phyloP scores from a whole-genome alignment of 2,113 vertebrate genomes.

The Phalacrocorax pelagicus region DNA sequence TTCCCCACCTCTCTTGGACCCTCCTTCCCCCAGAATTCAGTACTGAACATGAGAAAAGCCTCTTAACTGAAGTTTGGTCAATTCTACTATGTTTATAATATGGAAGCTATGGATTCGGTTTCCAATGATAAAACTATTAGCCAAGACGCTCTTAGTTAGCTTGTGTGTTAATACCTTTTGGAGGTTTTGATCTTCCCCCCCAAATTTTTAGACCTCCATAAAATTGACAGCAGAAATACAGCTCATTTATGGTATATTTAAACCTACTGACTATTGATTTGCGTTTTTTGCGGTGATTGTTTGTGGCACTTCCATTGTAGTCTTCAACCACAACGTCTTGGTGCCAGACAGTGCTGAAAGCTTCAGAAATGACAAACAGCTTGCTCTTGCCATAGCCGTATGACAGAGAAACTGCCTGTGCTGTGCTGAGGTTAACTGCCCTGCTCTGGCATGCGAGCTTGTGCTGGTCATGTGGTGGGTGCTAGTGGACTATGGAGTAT shows the following conservation, averaged over 20 bases:
- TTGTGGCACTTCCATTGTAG: neutral
- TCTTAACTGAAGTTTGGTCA: neutral
- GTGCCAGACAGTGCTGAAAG: neutral
- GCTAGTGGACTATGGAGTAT: neutral
- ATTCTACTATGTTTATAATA: neutral
- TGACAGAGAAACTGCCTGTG: neutral
- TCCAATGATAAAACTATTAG: neutral
- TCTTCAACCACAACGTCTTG: neutral
- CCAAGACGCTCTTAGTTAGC: neutral
- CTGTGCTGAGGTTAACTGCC: neutral
- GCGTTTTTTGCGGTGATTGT: neutral
- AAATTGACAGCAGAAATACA: neutral
- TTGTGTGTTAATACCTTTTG: neutral
- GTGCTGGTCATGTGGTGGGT: accelerated
- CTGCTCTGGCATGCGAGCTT: accelerated
- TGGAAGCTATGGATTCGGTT: neutral
- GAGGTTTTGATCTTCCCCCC: neutral
- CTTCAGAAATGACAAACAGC: neutral
- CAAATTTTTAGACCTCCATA: neutral
- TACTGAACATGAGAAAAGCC: neutral
- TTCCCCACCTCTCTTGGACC: neutral
- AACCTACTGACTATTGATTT: neutral
- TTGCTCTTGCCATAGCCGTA: neutral
- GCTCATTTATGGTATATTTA: neutral
- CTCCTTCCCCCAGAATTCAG: neutral